Evolutionary conservation across 2,113 vertebrate genomes (phyloP), one percentile per base, ranked within the genome.

Genomic region (Proterorhinus semilunaris): DNA sequence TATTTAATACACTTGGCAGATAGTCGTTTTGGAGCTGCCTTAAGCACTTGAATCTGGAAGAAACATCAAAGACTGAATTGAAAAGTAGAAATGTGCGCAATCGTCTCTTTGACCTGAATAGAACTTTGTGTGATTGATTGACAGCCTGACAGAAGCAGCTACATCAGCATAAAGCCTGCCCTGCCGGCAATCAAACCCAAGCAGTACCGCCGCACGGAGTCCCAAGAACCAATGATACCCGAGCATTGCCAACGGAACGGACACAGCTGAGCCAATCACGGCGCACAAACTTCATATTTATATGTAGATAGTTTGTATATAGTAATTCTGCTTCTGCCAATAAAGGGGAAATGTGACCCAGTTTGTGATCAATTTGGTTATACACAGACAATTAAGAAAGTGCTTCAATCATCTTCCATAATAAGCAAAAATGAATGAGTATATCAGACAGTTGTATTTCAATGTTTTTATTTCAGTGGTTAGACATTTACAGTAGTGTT

Each of bases 151-250:
- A 84, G 83, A 81, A 78, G 36, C 54, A 55, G 69, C 15, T 78
- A 83, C 48, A 0, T 74, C 8, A 45, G 78, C 58, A 61, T 69
- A 65, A 89, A 79, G 55, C 84, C 75, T 13, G 51, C 81, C 21
- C 79, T 85, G 8, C 91, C 91, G 69, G 90, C 90, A 0, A 59
- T 86, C 51, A 71, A 87, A 47, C 92, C 92, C 1, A 93, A 93
- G 85, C 89, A 92, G 78, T 82, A 73, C 21, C 85, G 86, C 78
- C 86, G 80, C 68, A 88, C 78, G 27, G 82, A 88, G 74, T 81
- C 72, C 17, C 83, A 80, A 66, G 80, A 83, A 7, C 79, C 73
- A 3, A 82, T 80, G 16, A 66, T 76, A 3, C n/a, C 53, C n/a
- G 61, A 81, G 66, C 81, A 77, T 7, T 55, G 51, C 73, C 78